Evolutionary conservation across 2,113 vertebrate species (phyloP), one percentile per base, ranked within the genome.

Genomic region (Puntigrus tetrazona): DNA sequence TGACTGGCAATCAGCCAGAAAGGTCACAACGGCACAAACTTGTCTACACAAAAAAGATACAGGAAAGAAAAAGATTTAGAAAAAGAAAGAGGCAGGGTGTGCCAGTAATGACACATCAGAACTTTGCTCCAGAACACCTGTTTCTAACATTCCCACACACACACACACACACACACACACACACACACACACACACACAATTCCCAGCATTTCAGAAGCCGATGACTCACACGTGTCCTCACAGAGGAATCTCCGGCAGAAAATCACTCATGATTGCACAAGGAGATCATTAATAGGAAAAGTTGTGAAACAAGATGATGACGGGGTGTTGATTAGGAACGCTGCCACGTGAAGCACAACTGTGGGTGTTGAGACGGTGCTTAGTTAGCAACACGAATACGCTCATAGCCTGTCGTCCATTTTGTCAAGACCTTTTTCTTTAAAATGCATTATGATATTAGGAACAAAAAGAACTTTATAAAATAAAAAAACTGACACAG

Each of bases 31-130:
- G 52, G 80, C 80, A 47, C 72, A 73, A 50, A 78, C 61, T 29
- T 61, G 78, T 65, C 57, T 16, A n/a, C n/a, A n/a, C n/a, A n/a
- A n/a, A n/a, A 14, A 20, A 63, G 47, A 74, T 22, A 81, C 13
- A 77, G 2, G 38, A 43, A 9, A 41, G 31, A 72, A 36, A 70
- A 63, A 38, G 27, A 79, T 36, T 41, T 34, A 52, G 27, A 55
- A 22, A 78, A 38, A 69, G 52, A 55, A 9, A 13, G 5, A 82
- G 59, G 47, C 36, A 75, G 78, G 31, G 72, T 50, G 69, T 20
- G 55, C 2, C 29, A 77, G 80, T 80, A 59, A 83, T 85, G 87
- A 88, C 75, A 76, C 67, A 69, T 74, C 81, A 80, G 67, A 69
- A 67, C 63, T 72, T 73, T 81, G 72, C 81, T 77, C 65, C n/a